Percentiles rank a stretch among this genome's conserved stretches.
Evolutionary conservation across 2,888 invertebrate species (phyloP).

Genomic region (Hemicrepidius hirtus): DNA sequence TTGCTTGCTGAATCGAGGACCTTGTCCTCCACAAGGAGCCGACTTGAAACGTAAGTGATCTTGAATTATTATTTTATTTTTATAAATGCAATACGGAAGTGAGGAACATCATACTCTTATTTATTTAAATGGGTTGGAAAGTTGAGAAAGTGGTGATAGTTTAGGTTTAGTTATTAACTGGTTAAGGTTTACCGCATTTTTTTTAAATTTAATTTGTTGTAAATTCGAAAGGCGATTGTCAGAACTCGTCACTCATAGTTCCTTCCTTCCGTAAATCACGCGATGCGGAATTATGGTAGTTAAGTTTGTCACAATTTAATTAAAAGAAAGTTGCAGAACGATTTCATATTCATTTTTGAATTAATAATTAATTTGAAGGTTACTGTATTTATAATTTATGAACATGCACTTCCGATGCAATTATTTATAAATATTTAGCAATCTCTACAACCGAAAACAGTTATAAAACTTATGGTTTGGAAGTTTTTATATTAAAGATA

Average conservation of each 20-base stretch:
- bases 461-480: too few species aligned
- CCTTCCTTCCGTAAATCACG: conserved; percentile 10
- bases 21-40: conserved; percentile 83
- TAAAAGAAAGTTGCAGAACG: too few species aligned
- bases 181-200: background rate
- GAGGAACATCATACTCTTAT: background rate
- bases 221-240: conserved; percentile 7
- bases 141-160: conserved; percentile 10
- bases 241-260: background rate
- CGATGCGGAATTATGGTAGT: background rate
- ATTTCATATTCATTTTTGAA: too few species aligned
- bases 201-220: background rate
- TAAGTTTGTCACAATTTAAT: background rate
- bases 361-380: too few species aligned
- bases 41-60: conserved; percentile 81
- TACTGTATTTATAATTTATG: too few species aligned
- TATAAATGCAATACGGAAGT: conserved; percentile 2
- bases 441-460: too few species aligned
- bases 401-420: too few species aligned
- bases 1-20: conserved; percentile 79
- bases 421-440: too few species aligned
- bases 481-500: too few species aligned
- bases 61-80: background rate
- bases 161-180: background rate
- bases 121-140: conserved; percentile 1